A percentile compares a stretch with the other conserved stretches of the same genome.
phyloP scores from a whole-genome alignment of 2,888 invertebrate genomes.

The Eristalis pertinax region DNA sequence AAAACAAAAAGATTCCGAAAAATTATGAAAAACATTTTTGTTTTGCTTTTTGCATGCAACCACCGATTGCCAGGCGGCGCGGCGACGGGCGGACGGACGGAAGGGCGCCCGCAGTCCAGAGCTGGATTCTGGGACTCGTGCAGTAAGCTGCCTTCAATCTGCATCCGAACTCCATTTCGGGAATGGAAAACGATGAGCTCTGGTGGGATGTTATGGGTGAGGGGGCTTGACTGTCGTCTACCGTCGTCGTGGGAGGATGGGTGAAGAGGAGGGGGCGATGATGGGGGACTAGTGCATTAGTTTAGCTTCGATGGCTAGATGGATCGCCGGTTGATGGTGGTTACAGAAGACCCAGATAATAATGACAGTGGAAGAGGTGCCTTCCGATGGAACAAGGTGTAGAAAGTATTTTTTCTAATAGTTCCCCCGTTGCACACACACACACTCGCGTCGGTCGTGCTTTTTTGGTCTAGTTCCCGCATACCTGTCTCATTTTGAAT shows the following conservation, averaged over 20 bases:
- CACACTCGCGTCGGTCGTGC: background rate
- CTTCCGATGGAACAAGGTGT: constrained; percentile 21
- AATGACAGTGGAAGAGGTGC: constrained; percentile 18
- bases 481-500: constrained; percentile 19
- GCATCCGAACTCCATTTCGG: background rate
- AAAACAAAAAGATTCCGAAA: constrained; percentile 38
- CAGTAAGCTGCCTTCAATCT: constrained; percentile 33
- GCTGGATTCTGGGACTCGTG: constrained; percentile 14
- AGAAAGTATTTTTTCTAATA: constrained; percentile 1
- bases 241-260: background rate
- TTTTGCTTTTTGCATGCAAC: background rate
- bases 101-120: background rate
- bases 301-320: constrained; percentile 64
- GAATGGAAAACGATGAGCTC: constrained; percentile 13
- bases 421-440: background rate
- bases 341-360: constrained; percentile 50
- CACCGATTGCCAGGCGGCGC: background rate
- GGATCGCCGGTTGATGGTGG: constrained; percentile 42
- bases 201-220: background rate
- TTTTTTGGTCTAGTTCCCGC: constrained; percentile 26
- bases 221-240: background rate
- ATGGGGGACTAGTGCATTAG: constrained; percentile 33
- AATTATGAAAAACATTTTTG: constrained; percentile 64
- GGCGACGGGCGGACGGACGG: background rate
- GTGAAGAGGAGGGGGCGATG: background rate